Evolutionary conservation across 2,888 invertebrate species (phyloP), one percentile per base, ranked within the genome.

Genomic region (Acanthococcus lagerstroemiae): DNA sequence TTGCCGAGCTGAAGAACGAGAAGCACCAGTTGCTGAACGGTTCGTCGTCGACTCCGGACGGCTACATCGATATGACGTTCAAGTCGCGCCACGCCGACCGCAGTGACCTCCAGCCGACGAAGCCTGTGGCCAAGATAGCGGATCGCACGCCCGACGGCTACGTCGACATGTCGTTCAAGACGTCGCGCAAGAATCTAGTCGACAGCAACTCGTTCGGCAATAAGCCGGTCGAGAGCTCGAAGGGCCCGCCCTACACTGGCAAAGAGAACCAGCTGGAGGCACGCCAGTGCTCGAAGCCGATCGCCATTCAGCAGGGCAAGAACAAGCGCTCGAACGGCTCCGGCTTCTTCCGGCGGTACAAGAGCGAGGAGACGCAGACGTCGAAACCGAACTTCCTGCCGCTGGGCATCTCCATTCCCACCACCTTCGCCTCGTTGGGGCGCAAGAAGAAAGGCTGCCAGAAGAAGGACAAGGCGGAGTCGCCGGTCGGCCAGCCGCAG

Each of bases 151-250:
- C 73, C 5, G 79, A 79, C 73, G 79, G 79, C 69, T 80, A 80
- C 74, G 79, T 80, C 65, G 79, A 79, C 74, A 80, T 80, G 80
- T 77, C 61, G 61, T 61, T 61, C 44, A 50, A 50, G 24, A 78
- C 0, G 77, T 12, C 21, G 21, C 61, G 61, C 15, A 61, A 61
- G 15, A 61, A 61, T 52, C 44, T 61, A 25, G 61, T 54, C 61
- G 61, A 61, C 19, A 61, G 61, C 12, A 61, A 61, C 17, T 61
- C 61, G 52, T 7, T 17, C 1, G n/a, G n/a, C n/a, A 9, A 15
- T 15, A 55, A 55, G 21, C 22, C 37, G 48, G 15, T 30, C 5
- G 24, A 45, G 4, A 24, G 6, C 12, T 6, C 12, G 17, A 46
- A 2, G 9, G 15, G 46, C 7, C 26, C 25, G 4, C 30, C 52